phyloP scores from a whole-genome alignment of 2,888 invertebrate genomes.

The Deilephila elpenor region DNA sequence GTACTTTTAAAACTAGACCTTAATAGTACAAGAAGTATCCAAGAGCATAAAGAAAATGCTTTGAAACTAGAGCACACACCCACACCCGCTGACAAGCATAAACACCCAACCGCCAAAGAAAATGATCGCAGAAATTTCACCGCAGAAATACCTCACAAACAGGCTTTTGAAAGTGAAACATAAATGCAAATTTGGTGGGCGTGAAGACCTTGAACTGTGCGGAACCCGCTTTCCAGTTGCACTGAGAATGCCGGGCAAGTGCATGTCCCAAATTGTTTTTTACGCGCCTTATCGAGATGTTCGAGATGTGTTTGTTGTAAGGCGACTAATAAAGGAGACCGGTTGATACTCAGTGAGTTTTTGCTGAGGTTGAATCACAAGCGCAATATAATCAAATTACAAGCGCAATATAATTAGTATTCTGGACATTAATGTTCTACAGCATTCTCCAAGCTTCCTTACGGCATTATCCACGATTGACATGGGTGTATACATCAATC shows the following conservation, averaged over 20 bases:
- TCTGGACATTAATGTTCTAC: no score
- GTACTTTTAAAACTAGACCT: no score
- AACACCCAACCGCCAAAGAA: neutral
- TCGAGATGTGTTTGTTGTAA: neutral
- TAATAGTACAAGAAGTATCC: neutral
- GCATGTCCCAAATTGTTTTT: slow-evolving; percentile 3
- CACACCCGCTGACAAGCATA: neutral
- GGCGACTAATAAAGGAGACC: no score
- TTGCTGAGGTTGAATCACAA: no score
- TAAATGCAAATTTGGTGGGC: slow-evolving; percentile 20
- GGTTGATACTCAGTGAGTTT: no score
- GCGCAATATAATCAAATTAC: no score
- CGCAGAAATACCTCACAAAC: neutral
- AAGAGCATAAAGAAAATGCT: neutral
- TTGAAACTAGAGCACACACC: neutral
- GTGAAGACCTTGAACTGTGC: slow-evolving; percentile 25
- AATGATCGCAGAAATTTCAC: neutral
- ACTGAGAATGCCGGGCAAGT: slow-evolving; percentile 10
- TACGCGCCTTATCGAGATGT: slow-evolving; percentile 9
- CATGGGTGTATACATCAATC: no score
- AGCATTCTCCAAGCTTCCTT: no score
- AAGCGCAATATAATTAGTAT: no score
- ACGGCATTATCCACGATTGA: no score
- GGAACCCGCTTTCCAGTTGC: slow-evolving; percentile 25
- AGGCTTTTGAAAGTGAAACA: slow-evolving; percentile 28